Evolutionary conservation across 2,888 invertebrate species (phyloP).

Genomic region (Panzeria rudis): DNA sequence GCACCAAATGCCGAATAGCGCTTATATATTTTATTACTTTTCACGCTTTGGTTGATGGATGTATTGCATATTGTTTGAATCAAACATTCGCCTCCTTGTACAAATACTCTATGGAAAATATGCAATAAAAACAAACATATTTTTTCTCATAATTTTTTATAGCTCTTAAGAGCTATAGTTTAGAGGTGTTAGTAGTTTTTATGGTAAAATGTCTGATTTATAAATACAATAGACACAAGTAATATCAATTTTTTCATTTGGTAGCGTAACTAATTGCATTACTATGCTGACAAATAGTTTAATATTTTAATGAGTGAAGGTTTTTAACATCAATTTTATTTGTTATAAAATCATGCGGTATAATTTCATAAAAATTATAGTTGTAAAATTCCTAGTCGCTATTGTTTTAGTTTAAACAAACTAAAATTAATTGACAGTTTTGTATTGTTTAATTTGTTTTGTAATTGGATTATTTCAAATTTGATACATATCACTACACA

Average conservation of each 20-base stretch:
- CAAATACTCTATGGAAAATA: too few relatives aligned
- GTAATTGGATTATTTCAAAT: slow-evolving; percentile 9
- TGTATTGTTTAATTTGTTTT: slow-evolving; percentile 21
- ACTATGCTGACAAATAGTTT: background rate
- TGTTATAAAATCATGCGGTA: background rate
- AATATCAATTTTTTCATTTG: background rate
- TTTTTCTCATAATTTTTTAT: too few relatives aligned
- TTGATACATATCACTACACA: slow-evolving; percentile 42
- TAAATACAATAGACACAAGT: background rate
- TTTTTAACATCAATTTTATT: background rate
- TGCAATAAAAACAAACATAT: too few relatives aligned
- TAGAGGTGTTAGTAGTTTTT: background rate
- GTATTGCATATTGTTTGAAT: too few relatives aligned
- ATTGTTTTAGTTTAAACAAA: slow-evolving; percentile 11
- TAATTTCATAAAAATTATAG: background rate
- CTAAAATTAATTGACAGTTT: slow-evolving; percentile 38
- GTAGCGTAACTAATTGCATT: slow-evolving; percentile 41
- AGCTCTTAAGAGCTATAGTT: too few relatives aligned
- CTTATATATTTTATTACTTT: too few relatives aligned
- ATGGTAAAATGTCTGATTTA: background rate
- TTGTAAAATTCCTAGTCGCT: slow-evolving; percentile 3
- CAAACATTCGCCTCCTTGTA: background rate
- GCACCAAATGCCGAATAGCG: too few relatives aligned
- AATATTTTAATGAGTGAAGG: slow-evolving; percentile 3
- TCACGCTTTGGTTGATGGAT: too few relatives aligned